Conservation (phyloP, 2,888 invertebrate genomes). For the Caenorhabditis sulstoni region DNA sequence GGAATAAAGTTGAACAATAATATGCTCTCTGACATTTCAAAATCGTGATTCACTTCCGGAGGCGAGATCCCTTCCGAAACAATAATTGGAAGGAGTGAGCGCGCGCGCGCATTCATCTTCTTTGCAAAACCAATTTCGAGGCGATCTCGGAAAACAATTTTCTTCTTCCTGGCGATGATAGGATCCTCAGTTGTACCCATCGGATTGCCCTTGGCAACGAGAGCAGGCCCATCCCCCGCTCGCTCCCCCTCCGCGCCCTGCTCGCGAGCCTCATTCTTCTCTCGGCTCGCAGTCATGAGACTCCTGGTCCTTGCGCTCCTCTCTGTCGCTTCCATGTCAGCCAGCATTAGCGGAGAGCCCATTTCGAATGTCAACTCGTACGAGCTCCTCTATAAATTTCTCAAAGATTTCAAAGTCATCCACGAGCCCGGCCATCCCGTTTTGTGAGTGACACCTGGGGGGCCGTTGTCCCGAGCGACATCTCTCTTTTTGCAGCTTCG, state of each 20-base stretch:
- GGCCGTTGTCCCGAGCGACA: neutral
- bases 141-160: no score
- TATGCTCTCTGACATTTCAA: no score
- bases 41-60: neutral
- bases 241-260: neutral
- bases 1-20: no score
- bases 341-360: neutral
- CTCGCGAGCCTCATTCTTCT: neutral
- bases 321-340: neutral
- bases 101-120: neutral
- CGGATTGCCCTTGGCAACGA: conserved; percentile 23
- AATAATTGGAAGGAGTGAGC: neutral
- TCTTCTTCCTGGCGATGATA: no score
- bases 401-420: conserved; percentile 36
- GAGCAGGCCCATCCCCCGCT: conserved; percentile 7
- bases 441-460: conserved; percentile 13
- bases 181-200: conserved; percentile 10
- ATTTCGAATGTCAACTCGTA: conserved; percentile 1
- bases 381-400: conserved; percentile 6
- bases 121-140: neutral
- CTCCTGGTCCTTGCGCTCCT: conserved; percentile 1
- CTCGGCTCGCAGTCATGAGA: neutral
- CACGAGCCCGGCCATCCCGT: conserved; percentile 38
- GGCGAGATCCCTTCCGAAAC: no score
- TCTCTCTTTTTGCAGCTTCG: conserved; percentile 1